Evolutionary conservation across 2,113 vertebrate genomes (phyloP), one percentile per base, ranked within the genome.

Genomic region (Protomyctophum bolini): DNA sequence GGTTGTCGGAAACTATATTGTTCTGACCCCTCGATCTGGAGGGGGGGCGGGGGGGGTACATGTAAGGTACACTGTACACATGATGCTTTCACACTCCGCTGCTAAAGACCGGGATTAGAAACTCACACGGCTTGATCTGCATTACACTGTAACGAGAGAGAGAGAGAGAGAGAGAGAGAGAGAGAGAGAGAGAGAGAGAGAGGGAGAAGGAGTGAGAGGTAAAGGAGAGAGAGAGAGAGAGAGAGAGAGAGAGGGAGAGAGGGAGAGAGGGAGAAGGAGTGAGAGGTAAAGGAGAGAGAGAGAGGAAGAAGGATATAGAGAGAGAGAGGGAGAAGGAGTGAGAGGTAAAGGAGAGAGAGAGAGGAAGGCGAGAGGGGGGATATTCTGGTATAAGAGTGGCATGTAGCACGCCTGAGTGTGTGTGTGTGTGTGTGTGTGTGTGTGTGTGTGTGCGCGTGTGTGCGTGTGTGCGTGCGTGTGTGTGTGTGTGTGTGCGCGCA

Each of bases 381-480:
- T 21, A 21, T 21, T 21, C 21, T 21, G 21, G 21, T 1, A 21
- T 21, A 21, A 21, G 21, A 21, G 21, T 21, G 21, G 21, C 21
- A 21, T 33, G 15, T 2, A 75, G 10, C 48, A 28, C 0, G 21
- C 21, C 21, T 21, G 21, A 1, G 21, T 21, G 21, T 51, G n/a
- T 12, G 33, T 11, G 48, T 47, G 66, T 51, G 67, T 47, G 59
- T 57, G 41, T 63, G 60, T 55, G 10, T 50, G 64, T 50, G 58
- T 66, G 51, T 56, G 60, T 60, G 41, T 66, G 46, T 12, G 56
- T 46, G n/a, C 21, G 14, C 7, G 0, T 2, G 6, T 56, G 28
- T 67, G 10, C 46, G 52, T 46, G 52, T 11, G 68, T 41, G 62
- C 54, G 10, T 48, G 33, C 21, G 14, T 2, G 66, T 11, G 70